Conservation (phyloP, 2,113 vertebrate genomes). For the Prolemur simus region DNA sequence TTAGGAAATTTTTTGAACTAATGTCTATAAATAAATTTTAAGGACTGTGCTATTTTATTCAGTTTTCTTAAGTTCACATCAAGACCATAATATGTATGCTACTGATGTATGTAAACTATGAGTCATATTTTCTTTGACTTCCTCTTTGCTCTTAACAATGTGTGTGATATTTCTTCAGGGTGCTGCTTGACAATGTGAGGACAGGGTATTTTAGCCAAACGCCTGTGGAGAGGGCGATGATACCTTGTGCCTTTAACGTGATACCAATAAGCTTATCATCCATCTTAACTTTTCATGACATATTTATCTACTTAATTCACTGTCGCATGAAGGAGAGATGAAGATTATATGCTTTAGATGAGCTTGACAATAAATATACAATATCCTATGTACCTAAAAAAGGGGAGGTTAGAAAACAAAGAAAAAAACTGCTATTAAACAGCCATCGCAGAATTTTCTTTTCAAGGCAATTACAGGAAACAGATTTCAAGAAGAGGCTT, state of each 20-base stretch:
- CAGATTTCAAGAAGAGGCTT: not conserved
- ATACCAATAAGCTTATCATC: conserved; percentile 17
- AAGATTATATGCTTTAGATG: conserved; percentile 49
- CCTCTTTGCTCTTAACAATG: not conserved
- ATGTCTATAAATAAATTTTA: not conserved
- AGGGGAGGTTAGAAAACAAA: not conserved
- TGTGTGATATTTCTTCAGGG: conserved; percentile 42
- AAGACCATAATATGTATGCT: conserved; percentile 17
- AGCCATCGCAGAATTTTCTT: not conserved
- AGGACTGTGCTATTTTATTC: not conserved
- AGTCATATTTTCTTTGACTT: conserved; percentile 38
- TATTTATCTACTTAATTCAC: conserved; percentile 58
- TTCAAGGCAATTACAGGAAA: not conserved
- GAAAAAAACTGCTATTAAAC: not conserved
- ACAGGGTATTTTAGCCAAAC: conserved; percentile 19
- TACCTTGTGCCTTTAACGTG: conserved; percentile 11
- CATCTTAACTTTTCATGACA: conserved; percentile 48
- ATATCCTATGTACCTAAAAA: not conserved
- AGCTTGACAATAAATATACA: not conserved
- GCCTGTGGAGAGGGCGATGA: conserved; percentile 32
- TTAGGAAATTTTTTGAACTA: not conserved
- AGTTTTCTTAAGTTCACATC: conserved; percentile 20
- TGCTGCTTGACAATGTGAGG: not conserved
- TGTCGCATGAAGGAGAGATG: conserved; percentile 55
- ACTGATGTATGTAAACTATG: not conserved